Evolutionary conservation across 1,140 invertebrate genomes (phyloP), one percentile per base, ranked within the genome.

Genomic region (Proctacanthus coquilletti): DNA sequence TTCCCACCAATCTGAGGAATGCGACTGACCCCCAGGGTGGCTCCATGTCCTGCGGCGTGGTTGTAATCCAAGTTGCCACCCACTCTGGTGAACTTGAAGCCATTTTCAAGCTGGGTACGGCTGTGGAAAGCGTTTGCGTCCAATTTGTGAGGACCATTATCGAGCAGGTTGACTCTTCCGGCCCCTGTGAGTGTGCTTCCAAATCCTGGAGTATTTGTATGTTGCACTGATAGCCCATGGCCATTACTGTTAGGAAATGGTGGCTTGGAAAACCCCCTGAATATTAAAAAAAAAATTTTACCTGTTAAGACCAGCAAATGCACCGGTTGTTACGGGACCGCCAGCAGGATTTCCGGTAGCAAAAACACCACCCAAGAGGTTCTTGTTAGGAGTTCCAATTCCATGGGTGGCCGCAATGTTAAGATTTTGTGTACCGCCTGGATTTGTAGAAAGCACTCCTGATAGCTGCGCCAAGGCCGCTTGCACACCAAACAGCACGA

Each of bases 301-400:
- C n/a, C n/a, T n/a, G n/a, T n/a, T n/a, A n/a, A n/a, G n/a, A n/a
- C n/a, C 44, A 23, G 42, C 53, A 39, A 51, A 52, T 1, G 45
- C 38, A 19, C 53, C 53, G 3, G 43, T 52, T 11, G 49, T 53
- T 2, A 50, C 49, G 2, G 50, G 50, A 10, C 43, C 50, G 2
- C 19, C 39, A 0, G 5, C 8, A 17, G 35, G 36, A 5, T 48
- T 43, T n/a, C 45, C 50, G 1, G 20, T 10, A 0, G 50, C 48
- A 36, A 52, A 52, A 2, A 49, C 53, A 15, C 53, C 52, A 14
- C 38, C 47, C 0, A 35, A 33, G 3, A 39, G 45, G 31, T 47
- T 52, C 8, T 13, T 14, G 2, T 42, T 23, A 15, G 46, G 48
- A 19, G 44, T 32, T 4, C 51, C 51, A 1, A 38, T 18, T 2